Conservation (phyloP, 2,888 invertebrate genomes). For the Cabera pusaria region DNA sequence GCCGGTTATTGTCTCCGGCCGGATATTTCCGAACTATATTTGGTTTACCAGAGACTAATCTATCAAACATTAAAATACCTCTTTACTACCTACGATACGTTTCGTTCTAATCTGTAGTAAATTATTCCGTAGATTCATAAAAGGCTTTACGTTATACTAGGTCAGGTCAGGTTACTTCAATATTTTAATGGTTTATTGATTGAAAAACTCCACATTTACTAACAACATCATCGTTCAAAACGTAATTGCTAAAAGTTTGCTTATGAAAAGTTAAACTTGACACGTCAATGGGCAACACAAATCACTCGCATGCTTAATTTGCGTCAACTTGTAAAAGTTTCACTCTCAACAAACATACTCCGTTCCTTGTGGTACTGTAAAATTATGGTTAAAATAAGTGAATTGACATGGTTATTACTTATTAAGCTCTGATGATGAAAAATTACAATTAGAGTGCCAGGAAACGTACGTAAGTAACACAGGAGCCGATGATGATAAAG, state of each 20-base stretch:
- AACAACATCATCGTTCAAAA: background rate
- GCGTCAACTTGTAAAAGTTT: constrained; percentile 54
- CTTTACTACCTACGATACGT: too few relatives aligned
- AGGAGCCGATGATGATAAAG: too few relatives aligned
- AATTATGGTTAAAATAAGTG: too few relatives aligned
- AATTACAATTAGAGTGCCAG: too few relatives aligned
- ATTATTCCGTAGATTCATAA: too few relatives aligned
- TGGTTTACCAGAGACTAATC: constrained; percentile 31
- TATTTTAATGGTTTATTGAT: background rate
- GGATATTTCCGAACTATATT: constrained; percentile 51
- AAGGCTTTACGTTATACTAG: too few relatives aligned
- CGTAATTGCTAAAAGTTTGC: constrained; percentile 4
- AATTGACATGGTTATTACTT: too few relatives aligned
- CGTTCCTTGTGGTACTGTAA: background rate
- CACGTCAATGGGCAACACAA: constrained; percentile 34
- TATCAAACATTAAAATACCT: too few relatives aligned
- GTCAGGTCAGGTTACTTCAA: too few relatives aligned
- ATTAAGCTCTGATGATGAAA: too few relatives aligned
- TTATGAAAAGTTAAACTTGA: constrained; percentile 18
- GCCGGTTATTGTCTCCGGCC: constrained; percentile 65
- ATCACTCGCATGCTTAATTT: constrained; percentile 46
- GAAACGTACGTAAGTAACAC: too few relatives aligned
- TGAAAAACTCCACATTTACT: background rate
- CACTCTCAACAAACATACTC: constrained; percentile 45
- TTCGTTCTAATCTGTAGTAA: too few relatives aligned